Base-by-base conservation (phyloP, 2,888 invertebrate species). In the Andrena hattorfiana region DNA sequence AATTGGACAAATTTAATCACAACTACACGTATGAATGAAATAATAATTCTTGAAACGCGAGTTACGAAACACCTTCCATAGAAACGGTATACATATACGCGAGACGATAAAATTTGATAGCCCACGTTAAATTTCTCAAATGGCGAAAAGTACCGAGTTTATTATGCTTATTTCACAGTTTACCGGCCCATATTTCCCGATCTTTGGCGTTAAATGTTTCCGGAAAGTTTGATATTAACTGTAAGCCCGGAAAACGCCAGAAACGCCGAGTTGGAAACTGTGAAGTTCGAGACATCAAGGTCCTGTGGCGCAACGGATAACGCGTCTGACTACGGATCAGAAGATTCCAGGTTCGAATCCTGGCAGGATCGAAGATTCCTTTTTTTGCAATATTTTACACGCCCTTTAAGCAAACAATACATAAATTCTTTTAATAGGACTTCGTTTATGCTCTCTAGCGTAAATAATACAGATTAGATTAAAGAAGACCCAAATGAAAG, bases 341-440 rank as follows among this genome's bases (percentile, higher is more conserved):
- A 90, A 91, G 88, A 95, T 95, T 95, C 95, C 96, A 96, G 95
- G 94, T 95, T 95, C 95, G 95, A 95, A 95, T 95, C 95, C 95
- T 95, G 95, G 95, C 95, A 95, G 94, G 95, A 95, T 95, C 95
- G 95, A 87, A n/a, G 87, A 4, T 3, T n/a, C 23, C 23, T 20
- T 48, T 70, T 70, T 70, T 70, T 70, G 60, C 23, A 20, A 8
- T 1, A 13, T 48, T 23, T 42, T 2, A 0, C 32, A 70, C n/a
- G n/a, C 0, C 0, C 7, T 59, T 28, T 3, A 10, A 56, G 4
- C 20, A 56, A 26, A 23, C 4, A 23, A 56, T 23, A 26, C 23
- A 20, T 10, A 54, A 54, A 20, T 8, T 10, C 20, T 59, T 59
- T 26, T 59, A 8, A 30, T 4, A n/a, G 16, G 2, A 7, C 30